These are phyloP conservation scores for Corapipo altera DNA, from an alignment of 2,113 vertebrate genomes.

Conservation along the genomic window DNA sequence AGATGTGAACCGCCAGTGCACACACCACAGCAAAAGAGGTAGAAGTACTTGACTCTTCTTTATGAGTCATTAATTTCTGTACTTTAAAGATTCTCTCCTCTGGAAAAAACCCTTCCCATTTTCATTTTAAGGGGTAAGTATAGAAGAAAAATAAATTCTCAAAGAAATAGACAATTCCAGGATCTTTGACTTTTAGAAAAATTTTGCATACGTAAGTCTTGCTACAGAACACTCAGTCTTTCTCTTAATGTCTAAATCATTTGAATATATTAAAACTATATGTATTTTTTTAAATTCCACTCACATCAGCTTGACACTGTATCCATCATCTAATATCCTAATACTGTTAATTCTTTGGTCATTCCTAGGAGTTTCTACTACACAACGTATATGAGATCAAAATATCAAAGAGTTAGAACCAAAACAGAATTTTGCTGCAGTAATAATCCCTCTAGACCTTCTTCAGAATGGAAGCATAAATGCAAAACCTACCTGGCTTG, in stretches of 20 bases:
- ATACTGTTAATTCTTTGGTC: not conserved
- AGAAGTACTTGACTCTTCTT: not conserved
- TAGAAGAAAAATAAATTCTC: not conserved
- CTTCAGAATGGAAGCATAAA: not conserved
- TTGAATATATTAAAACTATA: not conserved
- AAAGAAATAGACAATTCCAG: not conserved
- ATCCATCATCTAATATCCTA: not conserved
- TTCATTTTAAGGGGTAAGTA: not conserved
- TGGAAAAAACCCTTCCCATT: not conserved
- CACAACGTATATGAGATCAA: not conserved
- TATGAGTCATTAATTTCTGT: not conserved
- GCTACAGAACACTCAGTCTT: not conserved
- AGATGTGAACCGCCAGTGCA: not conserved
- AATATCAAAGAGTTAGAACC: not conserved
- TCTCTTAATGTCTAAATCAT: not conserved
- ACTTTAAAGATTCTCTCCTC: not conserved
- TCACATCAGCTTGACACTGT: not conserved
- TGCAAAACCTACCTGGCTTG: not conserved
- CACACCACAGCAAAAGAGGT: not conserved
- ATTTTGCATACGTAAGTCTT: not conserved
- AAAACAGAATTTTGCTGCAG: not conserved
- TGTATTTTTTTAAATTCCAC: not conserved
- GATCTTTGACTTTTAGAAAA: not conserved
- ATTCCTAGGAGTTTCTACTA: not conserved
- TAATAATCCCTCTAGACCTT: not conserved